Base-by-base conservation (phyloP, 2,113 vertebrate genomes). In the Oxyura jamaicensis region DNA sequence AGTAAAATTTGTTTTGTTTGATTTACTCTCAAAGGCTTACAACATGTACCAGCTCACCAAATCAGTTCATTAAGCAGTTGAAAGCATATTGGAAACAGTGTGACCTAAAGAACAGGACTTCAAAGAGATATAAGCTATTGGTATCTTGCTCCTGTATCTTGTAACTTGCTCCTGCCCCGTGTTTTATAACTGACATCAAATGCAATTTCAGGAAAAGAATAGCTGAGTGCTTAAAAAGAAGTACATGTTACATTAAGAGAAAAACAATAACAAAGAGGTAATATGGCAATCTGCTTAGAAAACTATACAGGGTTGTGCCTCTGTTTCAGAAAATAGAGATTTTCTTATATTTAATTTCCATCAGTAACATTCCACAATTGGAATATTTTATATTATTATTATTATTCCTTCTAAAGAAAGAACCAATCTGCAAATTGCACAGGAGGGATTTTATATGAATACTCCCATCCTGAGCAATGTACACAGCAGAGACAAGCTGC, bases 1-100 rank as follows among this genome's bases (percentile, higher is more conserved):
- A 88, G 33, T 42, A 94, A 95, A 88, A 78, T 86, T 87, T 87
- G 23, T 58, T 96, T 95, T 94, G 4, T 90, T 58, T 91, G 44
- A 88, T 84, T 91, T 93, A 84, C 28, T 88, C 20, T 85, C 44
- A 91, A 55, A 75, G 89, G 20, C 7, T 33, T 93, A 84, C 78
- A 87, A 36, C 35, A 52, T 68, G 4, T 53, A 84, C 21, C 60
- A 62, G 35, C 39, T 95, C 35, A 82, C 10, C 4, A 31, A 91
- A 66, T 5, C 39, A 91, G 60, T 56, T 96, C 33, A 85, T 95
- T 86, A 96, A 77, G 28, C 59, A 91, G 50, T 60, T 95, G 41
- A 88, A 96, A 91, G 52, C 18, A 35, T 93, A 86, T 84, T 92
- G 66, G 72, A 91, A 96, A 77, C 14, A 60, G 36, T 19, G 28